These are phyloP conservation scores for Fulmarus glacialis DNA, from an alignment of 2,113 vertebrate species.

Conservation along the genomic window DNA sequence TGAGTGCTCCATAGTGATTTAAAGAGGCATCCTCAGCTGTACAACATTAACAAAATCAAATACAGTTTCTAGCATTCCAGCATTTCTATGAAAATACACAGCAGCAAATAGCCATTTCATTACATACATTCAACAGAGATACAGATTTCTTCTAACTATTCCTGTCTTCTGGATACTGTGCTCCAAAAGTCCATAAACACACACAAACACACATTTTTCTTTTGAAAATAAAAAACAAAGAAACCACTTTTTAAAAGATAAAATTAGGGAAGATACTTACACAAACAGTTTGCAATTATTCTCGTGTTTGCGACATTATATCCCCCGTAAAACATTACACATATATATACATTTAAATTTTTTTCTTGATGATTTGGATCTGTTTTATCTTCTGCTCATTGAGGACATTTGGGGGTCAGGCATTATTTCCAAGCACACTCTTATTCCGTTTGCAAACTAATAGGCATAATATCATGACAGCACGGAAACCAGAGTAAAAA, in stretches of 20 bases:
- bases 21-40: constrained; percentile 64
- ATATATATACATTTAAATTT: neutral
- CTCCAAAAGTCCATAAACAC: constrained; percentile 37
- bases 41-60: constrained; percentile 63
- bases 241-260: neutral
- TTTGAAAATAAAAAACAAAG: constrained; percentile 34
- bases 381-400: constrained; percentile 71
- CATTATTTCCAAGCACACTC: constrained; percentile 49
- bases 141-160: constrained; percentile 28
- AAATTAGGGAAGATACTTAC: constrained; percentile 78
- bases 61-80: neutral
- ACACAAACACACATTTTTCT: neutral
- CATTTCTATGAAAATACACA: constrained; percentile 43
- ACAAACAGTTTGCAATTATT: constrained; percentile 74
- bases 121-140: constrained; percentile 35
- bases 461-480: constrained; percentile 46
- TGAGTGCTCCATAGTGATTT: constrained; percentile 52
- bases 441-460: constrained; percentile 65
- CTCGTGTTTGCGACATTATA: constrained; percentile 61
- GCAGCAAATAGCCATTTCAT: constrained; percentile 31
- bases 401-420: constrained; percentile 57
- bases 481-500: neutral
- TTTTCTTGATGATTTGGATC: constrained; percentile 48
- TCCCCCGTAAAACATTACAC: constrained; percentile 16
- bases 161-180: neutral